These are phyloP conservation scores for Harpalus rufipes DNA, from an alignment of 2,888 invertebrate genomes.

Conservation along the genomic window DNA sequence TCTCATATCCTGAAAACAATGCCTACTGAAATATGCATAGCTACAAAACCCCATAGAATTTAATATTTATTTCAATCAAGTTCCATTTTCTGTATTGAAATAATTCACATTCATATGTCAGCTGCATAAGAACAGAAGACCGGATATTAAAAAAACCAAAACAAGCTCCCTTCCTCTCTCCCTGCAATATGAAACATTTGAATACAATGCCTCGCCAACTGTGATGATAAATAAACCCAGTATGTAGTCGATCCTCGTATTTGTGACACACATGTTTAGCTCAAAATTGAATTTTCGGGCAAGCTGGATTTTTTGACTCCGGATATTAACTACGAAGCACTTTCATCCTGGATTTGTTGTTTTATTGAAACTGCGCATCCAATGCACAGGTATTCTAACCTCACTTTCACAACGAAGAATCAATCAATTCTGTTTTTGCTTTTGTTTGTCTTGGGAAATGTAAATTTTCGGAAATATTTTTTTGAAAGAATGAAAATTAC, in stretches of 20 bases:
- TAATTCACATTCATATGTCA: conserved; percentile 38
- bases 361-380: conserved; percentile 21
- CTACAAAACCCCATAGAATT: conserved; percentile 9
- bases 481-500: background rate
- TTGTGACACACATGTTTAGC: conserved; percentile 46
- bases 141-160: conserved; percentile 43
- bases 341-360: conserved; percentile 47
- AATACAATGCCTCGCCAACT: conserved; percentile 27
- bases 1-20: background rate
- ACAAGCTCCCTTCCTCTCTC: conserved; percentile 5
- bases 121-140: conserved; percentile 28
- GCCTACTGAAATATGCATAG: background rate
- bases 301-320: conserved; percentile 21
- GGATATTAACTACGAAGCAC: conserved; percentile 39
- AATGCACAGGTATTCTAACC: background rate
- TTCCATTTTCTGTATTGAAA: background rate
- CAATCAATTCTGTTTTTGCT: conserved; percentile 33
- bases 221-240: conserved; percentile 36
- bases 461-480: background rate
- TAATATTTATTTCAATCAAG: conserved; percentile 41
- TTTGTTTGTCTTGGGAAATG: conserved; percentile 29
- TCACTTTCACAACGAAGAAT: background rate
- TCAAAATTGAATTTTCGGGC: conserved; percentile 47
- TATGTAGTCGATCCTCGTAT: conserved; percentile 10
- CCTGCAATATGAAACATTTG: conserved; percentile 33